Conservation (phyloP, 2,113 vertebrate species). For the Edolisoma coerulescens region DNA sequence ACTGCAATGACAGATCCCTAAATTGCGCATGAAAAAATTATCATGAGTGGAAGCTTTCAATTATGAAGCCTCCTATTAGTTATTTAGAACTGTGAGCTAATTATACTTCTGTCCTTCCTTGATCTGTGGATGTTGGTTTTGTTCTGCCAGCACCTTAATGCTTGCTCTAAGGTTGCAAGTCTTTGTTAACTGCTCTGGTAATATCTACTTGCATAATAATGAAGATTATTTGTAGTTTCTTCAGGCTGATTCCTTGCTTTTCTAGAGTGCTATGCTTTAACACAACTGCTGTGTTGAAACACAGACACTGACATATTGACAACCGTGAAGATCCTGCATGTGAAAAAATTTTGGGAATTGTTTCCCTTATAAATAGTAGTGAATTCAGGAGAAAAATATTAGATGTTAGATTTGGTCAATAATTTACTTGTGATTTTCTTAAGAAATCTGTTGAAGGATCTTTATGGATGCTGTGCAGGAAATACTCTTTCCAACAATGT, state of each 20-base stretch:
- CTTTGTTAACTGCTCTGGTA: not conserved
- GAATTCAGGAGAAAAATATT: not conserved
- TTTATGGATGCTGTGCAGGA: not conserved
- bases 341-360: not conserved
- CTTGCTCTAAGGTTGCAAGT: not conserved
- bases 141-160: not conserved
- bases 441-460: not conserved
- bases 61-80: slow-evolving; percentile 1
- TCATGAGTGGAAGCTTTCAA: not conserved
- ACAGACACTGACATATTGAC: not conserved
- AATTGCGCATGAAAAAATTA: not conserved
- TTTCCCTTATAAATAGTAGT: not conserved
- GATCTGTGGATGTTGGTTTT: not conserved
- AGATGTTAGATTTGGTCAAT: not conserved
- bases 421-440: not conserved
- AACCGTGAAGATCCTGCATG: not conserved
- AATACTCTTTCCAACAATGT: not conserved
- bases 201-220: not conserved
- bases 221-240: not conserved
- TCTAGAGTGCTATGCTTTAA: not conserved
- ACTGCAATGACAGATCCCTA: not conserved
- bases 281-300: not conserved
- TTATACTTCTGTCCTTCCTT: not conserved
- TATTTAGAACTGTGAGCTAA: slow-evolving; percentile 13
- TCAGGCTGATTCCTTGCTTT: not conserved